Evolutionary conservation across 2,888 invertebrate species (phyloP), one percentile per base, ranked within the genome.

Genomic region (Serripes groenlandicus): DNA sequence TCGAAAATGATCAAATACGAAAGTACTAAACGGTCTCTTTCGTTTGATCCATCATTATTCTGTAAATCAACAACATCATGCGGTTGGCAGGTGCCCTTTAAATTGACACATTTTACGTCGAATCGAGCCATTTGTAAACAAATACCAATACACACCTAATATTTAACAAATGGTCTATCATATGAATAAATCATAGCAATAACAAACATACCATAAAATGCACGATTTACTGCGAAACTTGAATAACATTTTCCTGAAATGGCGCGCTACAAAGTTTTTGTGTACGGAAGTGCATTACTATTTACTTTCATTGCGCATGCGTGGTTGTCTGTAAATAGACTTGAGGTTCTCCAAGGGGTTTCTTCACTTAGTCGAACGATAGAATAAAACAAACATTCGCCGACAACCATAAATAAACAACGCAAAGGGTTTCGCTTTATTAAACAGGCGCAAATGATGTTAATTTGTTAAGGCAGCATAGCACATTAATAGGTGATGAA

Each of bases 181-280:
- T 11, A 3, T 56, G 2, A 1, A 23, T 3, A 26, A n/a, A 26
- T 26, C 18, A 42, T 26, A 5, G 15, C 23, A 7, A 42, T 3
- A 5, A 42, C 37, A 66, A 11, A 42, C 66, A 66, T 66, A 66
- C 66, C 66, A 42, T 35, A 15, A 37, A 23, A 15, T 2, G 32
- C 28, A 21, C 34, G 37, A 42, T 18, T 42, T 11, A n/a, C 66
- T 26, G 23, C 42, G 26, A 71, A 56, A 35, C 32, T 66, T 78
- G 35, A n/a, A 35, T 32, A n/a, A 34, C 37, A 52, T 66, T 75
- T 80, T 75, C 66, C 56, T 26, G 58, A 64, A 68, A 78, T 82
- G 77, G 78, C 82, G 82, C 82, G 78, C 82, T 75, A 34, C 30
- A 78, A 82, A 78, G 78, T 82, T 82, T 81, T 69, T 75, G 68